Conservation (phyloP, 2,113 vertebrate genomes). For the Glaucidium brasilianum region DNA sequence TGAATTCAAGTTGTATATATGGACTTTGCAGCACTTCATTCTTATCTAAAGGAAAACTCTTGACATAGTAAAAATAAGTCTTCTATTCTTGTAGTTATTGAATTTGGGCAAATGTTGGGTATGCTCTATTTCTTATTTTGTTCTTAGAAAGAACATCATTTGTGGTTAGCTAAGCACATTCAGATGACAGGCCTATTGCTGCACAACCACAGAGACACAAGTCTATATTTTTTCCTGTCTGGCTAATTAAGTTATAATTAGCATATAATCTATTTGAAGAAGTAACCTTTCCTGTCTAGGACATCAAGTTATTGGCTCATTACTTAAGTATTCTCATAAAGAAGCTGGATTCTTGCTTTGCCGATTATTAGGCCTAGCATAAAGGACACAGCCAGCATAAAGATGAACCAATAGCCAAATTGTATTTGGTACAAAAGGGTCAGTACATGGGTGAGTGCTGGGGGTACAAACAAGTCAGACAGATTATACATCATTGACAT, state of each 20-base stretch:
- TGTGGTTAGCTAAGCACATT: accelerated
- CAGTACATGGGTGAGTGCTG: too few relatives aligned
- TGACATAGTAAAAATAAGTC: not conserved
- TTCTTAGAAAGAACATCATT: not conserved
- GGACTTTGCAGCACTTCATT: not conserved
- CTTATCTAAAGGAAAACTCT: not conserved
- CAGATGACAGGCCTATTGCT: not conserved
- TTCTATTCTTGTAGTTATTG: not conserved
- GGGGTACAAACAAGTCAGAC: too few relatives aligned
- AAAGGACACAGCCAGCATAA: too few relatives aligned
- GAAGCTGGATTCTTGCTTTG: not conserved
- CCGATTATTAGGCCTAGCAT: too few relatives aligned
- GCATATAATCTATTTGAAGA: not conserved
- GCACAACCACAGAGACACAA: not conserved
- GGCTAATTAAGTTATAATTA: not conserved
- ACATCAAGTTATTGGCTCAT: not conserved
- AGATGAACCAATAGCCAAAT: too few relatives aligned
- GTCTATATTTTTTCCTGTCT: not conserved
- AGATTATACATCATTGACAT: too few relatives aligned
- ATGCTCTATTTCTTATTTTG: not conserved
- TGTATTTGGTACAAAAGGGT: too few relatives aligned
- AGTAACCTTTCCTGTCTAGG: not conserved
- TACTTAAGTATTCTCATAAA: not conserved
- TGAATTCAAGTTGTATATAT: not conserved
- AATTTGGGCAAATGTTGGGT: not conserved